Percentiles rank a stretch among this genome's conserved stretches.
These are phyloP conservation scores for Nezara viridula DNA, from an alignment of 2,888 invertebrate species.

Conservation along the genomic window DNA sequence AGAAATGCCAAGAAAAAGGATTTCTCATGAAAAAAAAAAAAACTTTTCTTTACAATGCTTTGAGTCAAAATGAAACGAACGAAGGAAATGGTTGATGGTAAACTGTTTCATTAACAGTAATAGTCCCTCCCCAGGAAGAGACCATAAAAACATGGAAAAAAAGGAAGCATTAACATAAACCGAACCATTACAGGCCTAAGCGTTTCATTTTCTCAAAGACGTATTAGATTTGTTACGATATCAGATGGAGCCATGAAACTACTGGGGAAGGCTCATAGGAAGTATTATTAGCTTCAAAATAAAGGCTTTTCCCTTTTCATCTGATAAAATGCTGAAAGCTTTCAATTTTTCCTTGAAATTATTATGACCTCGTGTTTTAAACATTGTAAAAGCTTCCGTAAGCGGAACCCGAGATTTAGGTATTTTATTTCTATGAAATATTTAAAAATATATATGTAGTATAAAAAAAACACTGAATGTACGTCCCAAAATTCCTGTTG, in stretches of 20 bases:
- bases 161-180: constrained; percentile 23
- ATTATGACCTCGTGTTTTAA: neutral
- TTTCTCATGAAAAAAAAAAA: neutral
- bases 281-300: constrained; percentile 8
- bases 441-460: too few species aligned
- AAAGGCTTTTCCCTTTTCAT: constrained; percentile 3
- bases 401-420: neutral
- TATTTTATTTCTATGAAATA: neutral
- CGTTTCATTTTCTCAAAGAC: constrained; percentile 15
- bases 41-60: neutral
- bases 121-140: neutral
- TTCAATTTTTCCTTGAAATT: constrained; percentile 31
- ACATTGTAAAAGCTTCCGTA: neutral
- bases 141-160: constrained; percentile 19
- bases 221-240: constrained; percentile 19
- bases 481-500: neutral
- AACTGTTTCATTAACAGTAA: neutral
- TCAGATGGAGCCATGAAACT: constrained; percentile 7
- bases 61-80: neutral
- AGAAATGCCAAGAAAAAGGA: neutral
- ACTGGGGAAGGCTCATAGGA: neutral
- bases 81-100: neutral
- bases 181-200: neutral
- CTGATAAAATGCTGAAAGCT: constrained; percentile 21
- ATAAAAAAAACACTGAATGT: neutral